Evolutionary conservation across 2,113 vertebrate species (phyloP), one percentile per base, ranked within the genome.

Genomic region (Sinocyclocheilus maitianheensis): DNA sequence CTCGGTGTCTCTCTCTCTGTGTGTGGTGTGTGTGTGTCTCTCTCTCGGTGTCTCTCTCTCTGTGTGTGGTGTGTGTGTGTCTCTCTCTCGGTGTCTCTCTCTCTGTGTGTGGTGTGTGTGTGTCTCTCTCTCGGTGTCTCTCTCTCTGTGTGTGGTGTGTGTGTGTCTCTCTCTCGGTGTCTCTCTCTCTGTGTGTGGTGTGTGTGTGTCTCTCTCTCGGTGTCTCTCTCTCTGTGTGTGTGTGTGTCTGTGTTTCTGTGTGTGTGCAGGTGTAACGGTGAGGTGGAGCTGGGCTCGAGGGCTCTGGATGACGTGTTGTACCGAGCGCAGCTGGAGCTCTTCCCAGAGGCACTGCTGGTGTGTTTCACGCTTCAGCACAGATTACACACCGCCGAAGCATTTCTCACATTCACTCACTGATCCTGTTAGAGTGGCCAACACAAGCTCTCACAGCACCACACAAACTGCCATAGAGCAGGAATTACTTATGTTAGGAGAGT

Each of bases 311-410:
- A 99, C 2, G 92, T 99, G 90, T 92, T 98, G 78, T 99, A 99
- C 85, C 95, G 98, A 93, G 97, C 98, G 43, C 97, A 99, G 92
- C 93, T 99, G 80, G 98, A 99, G 75, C 92, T 99, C 67, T 97
- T 97, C 92, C 98, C 98, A 87, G 98, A 99, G 91, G 97, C 97
- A 85, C 91, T 99, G 18, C 93, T 99, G 97, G 98, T 99, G 94
- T 67, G 97, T 96, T 58, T 81, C 34, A 60, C n/a, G 51, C 81
- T n/a, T 77, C 5, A 48, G 43, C 48, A 53, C 3, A 76, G 74
- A 65, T 86, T 74, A 43, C 77, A 53, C 12, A 63, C 82, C 84
- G 34, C 87, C 91, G 92, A 91, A 93, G 91, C 91, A 94, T 91
- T 92, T 91, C 90, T 91, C 91, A 87, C 86, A 22, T 89, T 87